These are phyloP conservation scores for Anagyrus pseudococci DNA, from an alignment of 2,888 invertebrate species.

Conservation along the genomic window DNA sequence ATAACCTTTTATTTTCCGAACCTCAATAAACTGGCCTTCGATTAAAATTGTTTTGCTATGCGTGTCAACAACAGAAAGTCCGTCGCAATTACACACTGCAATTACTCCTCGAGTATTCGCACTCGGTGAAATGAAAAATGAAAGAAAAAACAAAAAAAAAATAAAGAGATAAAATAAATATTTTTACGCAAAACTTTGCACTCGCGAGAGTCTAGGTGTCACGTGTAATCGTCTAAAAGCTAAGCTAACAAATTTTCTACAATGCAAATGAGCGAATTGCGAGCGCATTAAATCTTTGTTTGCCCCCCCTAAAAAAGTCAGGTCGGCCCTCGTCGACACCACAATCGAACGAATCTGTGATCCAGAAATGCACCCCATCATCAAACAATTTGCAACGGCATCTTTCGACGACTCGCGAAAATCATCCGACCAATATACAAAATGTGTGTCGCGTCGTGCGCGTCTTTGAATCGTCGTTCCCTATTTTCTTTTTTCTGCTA, in stretches of 20 bases:
- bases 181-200: slow-evolving; percentile 3
- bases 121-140: too few species aligned
- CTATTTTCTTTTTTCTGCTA: neutral
- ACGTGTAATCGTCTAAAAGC: neutral
- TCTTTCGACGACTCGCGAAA: neutral
- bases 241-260: neutral
- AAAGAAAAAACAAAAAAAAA: too few species aligned
- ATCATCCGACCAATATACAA: neutral
- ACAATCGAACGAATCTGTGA: slow-evolving; percentile 31
- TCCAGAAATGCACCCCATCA: slow-evolving; percentile 11
- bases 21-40: too few species aligned
- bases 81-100: too few species aligned
- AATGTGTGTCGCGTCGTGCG: neutral
- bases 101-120: too few species aligned
- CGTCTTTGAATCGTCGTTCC: neutral
- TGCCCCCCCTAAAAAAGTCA: slow-evolving; percentile 10
- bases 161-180: neutral
- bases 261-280: neutral
- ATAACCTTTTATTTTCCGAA: too few species aligned
- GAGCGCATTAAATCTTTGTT: neutral
- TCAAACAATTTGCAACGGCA: slow-evolving; percentile 4
- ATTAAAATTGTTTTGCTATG: too few species aligned
- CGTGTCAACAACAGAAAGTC: too few species aligned
- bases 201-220: neutral
- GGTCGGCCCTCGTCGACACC: slow-evolving; percentile 9